Base-by-base conservation (phyloP, 2,797 vertebrate species). In the Gallinago solitaria region DNA sequence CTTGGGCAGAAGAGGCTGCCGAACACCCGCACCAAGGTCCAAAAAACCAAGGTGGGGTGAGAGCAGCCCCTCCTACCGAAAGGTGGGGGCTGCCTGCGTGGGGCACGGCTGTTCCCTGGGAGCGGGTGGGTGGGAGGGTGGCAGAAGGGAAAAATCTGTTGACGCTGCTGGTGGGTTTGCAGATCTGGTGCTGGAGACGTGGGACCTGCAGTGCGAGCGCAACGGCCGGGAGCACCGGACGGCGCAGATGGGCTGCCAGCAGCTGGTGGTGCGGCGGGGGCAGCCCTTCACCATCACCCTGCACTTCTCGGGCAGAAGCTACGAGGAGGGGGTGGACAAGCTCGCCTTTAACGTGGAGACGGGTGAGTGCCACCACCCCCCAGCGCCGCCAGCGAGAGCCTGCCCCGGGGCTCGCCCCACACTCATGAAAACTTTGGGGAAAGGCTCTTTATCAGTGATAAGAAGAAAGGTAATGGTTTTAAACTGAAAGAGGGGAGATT, bases 241-340 rank as follows among this genome's bases (percentile, higher is more conserved):
- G 0, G 98, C 98, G 0, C 98, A 98, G 48, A 98, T 98, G 33
- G 98, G 99, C 11, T 61, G 86, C 7, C 89, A 97, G 9, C 98
- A 94, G n/a, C 98, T 99, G 92, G 98, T 99, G 23, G 97, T 99
- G 73, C 98, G 99, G 63, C 97, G 99, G 57, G 99, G 99, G 1
- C 99, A 99, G 93, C 77, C 96, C 9, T 99, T 99, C 96, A 64
- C 90, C 32, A 78, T 99, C 97, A 98, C 97, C 4, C 98, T 99
- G 81, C 68, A 94, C 89, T 99, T 99, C 27, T 95, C 96, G 7
- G 98, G 98, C 17, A 98, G 98, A 5, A 88, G 11, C 63, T 99
- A 98, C 4, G 96, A 99, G 43, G 97, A 98, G 2, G 97, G 98
- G 1, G 80, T 96, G 97, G 98, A 98, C 97, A 97, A 97, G 41